Base-by-base conservation (phyloP, 2,113 vertebrate genomes). In the Triplophysa tibetana region DNA sequence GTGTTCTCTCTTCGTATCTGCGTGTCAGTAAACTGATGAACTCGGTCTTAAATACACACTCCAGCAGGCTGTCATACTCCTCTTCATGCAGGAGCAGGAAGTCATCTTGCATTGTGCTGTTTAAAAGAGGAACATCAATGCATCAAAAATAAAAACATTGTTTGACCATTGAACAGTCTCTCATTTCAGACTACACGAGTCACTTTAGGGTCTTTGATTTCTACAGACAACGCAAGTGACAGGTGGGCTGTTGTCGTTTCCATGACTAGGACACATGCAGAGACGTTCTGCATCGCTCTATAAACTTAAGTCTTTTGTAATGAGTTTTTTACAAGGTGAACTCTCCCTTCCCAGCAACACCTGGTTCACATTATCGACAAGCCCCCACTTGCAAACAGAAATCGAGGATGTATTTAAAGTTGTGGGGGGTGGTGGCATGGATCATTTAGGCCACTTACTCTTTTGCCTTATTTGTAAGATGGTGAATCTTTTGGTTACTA, bases 41-140 rank as follows among this genome's bases (percentile, higher is more conserved):
- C 88, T 99, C 98, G 0, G 98, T 99, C 90, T 99, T 99, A 83
- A 99, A 99, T 87, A 96, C 88, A 0, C 96, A 98, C 65, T 99
- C 96, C 0, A 99, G 93, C 90, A 99, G 92, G 81, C 96, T 98
- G 88, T 99, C 97, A 0, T 99, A 99, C 78, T 98, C 97, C 88
- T 99, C 96, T 86, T 99, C 98, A 0, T 98, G 96, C 9, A 98
- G 88, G 85, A 98, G 94, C 80, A 99, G 90, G 63, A 98, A 89
- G 87, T 98, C 97, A 65, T 98, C 96, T 85, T 98, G 96, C 93
- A 98, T 88, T 3, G 95, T 93, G 78, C 97, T 98, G 91, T 13
- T 81, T 81, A 33, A 24, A 16, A 75, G 38, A 61, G 48, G 66
- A 58, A 24, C 43, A 52, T 5, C 21, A 38, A 54, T 50, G 33